Evolutionary conservation across 1,140 invertebrate genomes (phyloP).

Genomic region (Calephelis nemesis): DNA sequence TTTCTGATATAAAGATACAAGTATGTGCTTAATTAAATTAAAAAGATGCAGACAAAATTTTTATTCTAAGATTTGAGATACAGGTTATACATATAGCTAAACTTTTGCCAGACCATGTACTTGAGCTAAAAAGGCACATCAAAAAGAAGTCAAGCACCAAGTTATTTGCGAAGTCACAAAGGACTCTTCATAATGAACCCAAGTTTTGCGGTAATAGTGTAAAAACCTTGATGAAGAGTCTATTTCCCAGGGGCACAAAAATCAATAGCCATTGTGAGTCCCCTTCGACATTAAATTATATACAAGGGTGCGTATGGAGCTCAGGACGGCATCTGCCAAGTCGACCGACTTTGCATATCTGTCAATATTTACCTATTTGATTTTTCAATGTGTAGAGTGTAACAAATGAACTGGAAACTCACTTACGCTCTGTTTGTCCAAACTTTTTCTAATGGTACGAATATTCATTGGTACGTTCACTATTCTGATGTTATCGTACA

Average conservation of each 20-base stretch:
- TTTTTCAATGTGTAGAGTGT: constrained; percentile 29
- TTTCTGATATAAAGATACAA: too few relatives aligned
- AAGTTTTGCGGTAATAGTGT: constrained; percentile 48
- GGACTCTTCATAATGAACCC: constrained; percentile 19
- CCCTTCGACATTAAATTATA: constrained; percentile 60
- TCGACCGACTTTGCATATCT: constrained; percentile 56
- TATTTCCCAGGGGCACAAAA: constrained; percentile 56
- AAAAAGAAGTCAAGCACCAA: not conserved
- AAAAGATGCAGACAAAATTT: too few relatives aligned
- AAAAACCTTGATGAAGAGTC: constrained; percentile 49
- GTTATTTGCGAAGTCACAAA: constrained; percentile 9
- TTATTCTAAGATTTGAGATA: too few relatives aligned
- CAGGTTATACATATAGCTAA: not conserved
- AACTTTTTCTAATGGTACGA: not conserved
- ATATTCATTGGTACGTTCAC: too few relatives aligned
- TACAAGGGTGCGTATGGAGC: constrained; percentile 47
- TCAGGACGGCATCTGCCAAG: constrained; percentile 54
- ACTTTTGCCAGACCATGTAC: not conserved
- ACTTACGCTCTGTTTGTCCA: not conserved
- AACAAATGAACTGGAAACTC: constrained; percentile 6
- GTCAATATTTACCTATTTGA: constrained; percentile 70
- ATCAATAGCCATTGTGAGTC: constrained; percentile 64
- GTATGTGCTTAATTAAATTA: too few relatives aligned
- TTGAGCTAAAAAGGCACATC: not conserved
- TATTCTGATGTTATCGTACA: too few relatives aligned